phyloP scores from a whole-genome alignment of 2,888 invertebrate species.

The Dendrolimus houi region DNA sequence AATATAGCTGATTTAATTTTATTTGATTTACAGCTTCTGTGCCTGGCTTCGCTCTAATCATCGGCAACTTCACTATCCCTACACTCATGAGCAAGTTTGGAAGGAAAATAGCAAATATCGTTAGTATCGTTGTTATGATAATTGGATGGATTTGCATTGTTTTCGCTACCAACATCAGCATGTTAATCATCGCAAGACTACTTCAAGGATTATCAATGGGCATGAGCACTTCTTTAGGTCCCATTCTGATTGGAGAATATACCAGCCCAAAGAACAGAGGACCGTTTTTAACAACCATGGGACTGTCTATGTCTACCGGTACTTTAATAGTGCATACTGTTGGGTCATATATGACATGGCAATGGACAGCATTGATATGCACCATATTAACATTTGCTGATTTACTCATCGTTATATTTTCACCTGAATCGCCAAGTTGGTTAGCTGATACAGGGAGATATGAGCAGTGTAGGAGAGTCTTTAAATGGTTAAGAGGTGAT shows the following conservation, averaged over 20 bases:
- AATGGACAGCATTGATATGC: constrained; percentile 61
- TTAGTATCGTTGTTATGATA: constrained; percentile 54
- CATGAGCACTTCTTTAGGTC: constrained; percentile 50
- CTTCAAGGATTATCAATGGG: constrained; percentile 63
- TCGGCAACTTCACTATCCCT: constrained; percentile 35
- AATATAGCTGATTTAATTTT: not conserved
- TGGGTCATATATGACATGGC: constrained; percentile 75
- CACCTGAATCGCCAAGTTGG: constrained; percentile 80
- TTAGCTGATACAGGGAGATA: constrained; percentile 69
- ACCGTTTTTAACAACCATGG: constrained; percentile 70
- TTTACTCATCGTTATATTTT: constrained; percentile 39
- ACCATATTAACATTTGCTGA: constrained; percentile 53
- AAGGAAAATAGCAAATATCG: constrained; percentile 57
- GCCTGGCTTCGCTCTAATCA: constrained; percentile 33
- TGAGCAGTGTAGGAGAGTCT: constrained; percentile 66
- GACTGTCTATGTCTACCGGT: constrained; percentile 72
- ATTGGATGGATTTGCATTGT: constrained; percentile 69
- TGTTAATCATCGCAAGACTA: constrained; percentile 33
- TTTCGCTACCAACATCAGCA: constrained; percentile 34
- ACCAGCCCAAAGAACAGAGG: constrained; percentile 75
- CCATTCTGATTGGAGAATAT: constrained; percentile 69
- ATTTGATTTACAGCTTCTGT: constrained; percentile 35
- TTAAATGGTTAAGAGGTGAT: constrained; percentile 71
- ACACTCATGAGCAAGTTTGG: constrained; percentile 68
- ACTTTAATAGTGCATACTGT: constrained; percentile 75